Base-by-base conservation (phyloP, 2,888 invertebrate genomes). In the Bursaphelenchus okinawaensis region DNA sequence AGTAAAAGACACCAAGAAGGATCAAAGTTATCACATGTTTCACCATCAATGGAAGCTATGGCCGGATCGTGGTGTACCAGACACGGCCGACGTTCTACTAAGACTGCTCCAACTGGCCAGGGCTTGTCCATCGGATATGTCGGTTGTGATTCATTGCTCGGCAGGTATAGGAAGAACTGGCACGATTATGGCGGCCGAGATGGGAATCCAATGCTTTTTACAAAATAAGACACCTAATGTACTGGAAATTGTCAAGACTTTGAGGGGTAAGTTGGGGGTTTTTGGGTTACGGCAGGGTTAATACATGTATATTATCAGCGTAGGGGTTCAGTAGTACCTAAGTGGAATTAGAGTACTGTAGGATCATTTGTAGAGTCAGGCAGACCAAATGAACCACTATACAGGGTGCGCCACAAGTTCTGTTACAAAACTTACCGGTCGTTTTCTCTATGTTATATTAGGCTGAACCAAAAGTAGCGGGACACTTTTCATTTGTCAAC, bases 51-150 rank as follows among this genome's bases (percentile, higher is more conserved):
- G 83, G 70, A 79, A 76, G 27, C 79, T 78, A 20, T 84, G 83
- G 83, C 84, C 84, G 55, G 84, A 84, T 68, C 83, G 83, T 68
- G 83, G 84, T 20, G 83, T 83, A 4, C 84, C 84, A 8, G 73
- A 79, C 1, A 66, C 68, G 22, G 83, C 83, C 2, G 70, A 72
- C 27, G 80, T 81, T 12, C 84, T 85, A 73, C 79, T 85, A 26
- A 79, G 81, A 66, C 84, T 85, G 68, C 80, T 85, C 20, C 75
- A 78, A 50, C 28, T 62, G n/a, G 26, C 26, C 8, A 19, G 62
- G 7, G 29, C 62, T 8, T 20, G 22, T 56, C 27, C 56, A 9
- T n/a, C 8, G n/a, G 26, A 24, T 19, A 9, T 9, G 12, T 24
- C 74, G 7, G 69, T 75, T 24, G 59, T 73, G 0, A 72, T 75